Percentiles rank a stretch among this genome's conserved stretches.
These are phyloP conservation scores for Eufriesea mexicana DNA, from an alignment of 1,140 invertebrate species.

Conservation along the genomic window DNA sequence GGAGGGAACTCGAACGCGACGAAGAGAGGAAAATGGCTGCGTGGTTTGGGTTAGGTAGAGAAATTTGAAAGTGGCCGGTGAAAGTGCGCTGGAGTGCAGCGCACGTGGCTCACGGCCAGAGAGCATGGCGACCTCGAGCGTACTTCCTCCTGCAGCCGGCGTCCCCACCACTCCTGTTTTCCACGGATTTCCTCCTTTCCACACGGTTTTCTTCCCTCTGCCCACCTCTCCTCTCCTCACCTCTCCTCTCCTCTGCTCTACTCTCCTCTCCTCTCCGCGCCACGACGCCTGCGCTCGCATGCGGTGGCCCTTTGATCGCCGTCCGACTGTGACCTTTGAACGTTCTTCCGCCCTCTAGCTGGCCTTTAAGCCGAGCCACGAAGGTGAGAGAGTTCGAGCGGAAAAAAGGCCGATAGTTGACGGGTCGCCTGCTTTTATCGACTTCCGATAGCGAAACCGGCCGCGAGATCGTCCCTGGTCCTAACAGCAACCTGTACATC, in stretches of 20 bases:
- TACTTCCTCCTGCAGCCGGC: constrained; percentile 38
- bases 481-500: no score
- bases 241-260: no score
- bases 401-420: constrained; percentile 11
- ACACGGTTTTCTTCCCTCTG: not conserved
- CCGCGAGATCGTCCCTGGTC: not conserved
- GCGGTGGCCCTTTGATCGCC: not conserved
- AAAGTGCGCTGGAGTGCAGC: constrained; percentile 70
- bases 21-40: constrained; percentile 1
- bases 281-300: not conserved
- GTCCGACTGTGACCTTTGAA: constrained; percentile 54
- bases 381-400: constrained; percentile 49
- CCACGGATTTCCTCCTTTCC: not conserved
- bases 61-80: constrained; percentile 80
- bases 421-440: not conserved
- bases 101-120: constrained; percentile 66
- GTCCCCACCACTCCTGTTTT: not conserved
- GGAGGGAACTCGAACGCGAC: not conserved
- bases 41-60: constrained; percentile 46
- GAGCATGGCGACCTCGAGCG: constrained; percentile 56
- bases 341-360: constrained; percentile 46
- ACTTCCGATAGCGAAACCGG: constrained; percentile 23
- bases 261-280: not conserved
- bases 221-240: no score
- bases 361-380: constrained; percentile 48